Evolutionary conservation across 2,113 vertebrate species (phyloP).

Genomic region (Drymodes brunneopygia): DNA sequence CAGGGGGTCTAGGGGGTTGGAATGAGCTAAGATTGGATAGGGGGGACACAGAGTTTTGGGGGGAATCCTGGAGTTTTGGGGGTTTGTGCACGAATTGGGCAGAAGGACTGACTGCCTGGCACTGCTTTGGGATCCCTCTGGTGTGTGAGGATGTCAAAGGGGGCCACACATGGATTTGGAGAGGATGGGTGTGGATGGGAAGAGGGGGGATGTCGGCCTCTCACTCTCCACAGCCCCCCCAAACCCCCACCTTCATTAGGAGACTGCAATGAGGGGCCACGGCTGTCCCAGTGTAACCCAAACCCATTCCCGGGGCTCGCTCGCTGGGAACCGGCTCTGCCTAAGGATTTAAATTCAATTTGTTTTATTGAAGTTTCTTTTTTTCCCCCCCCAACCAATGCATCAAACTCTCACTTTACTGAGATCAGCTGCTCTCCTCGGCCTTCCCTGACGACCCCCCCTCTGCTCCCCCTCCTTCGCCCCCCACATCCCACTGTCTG

Average conservation of each 20-base stretch:
- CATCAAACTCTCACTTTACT: conserved; percentile 42
- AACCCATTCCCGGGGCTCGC: neutral
- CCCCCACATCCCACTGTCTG: conserved; percentile 2
- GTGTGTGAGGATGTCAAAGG: rapidly evolving
- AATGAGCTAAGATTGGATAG: too few relatives aligned
- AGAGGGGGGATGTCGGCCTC: rapidly evolving
- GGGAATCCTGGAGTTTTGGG: neutral
- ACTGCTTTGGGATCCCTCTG: rapidly evolving
- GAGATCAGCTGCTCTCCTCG: conserved; percentile 28
- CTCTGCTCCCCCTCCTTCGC: neutral
- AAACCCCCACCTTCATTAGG: neutral
- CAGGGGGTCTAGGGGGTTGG: neutral
- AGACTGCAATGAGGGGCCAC: neutral
- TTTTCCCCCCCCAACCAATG: neutral
- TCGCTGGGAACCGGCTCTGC: conserved; percentile 15
- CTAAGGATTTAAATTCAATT: conserved; percentile 43
- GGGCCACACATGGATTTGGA: rapidly evolving
- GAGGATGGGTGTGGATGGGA: rapidly evolving
- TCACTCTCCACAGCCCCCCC: neutral
- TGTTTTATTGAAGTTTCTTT: conserved; percentile 57
- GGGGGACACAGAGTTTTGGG: neutral
- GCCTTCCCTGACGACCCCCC: neutral
- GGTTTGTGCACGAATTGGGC: neutral
- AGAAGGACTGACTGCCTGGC: rapidly evolving
- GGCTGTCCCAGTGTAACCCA: neutral